Evolutionary conservation across 2,888 invertebrate species (phyloP).

Genomic region (Pherbina coryleti): DNA sequence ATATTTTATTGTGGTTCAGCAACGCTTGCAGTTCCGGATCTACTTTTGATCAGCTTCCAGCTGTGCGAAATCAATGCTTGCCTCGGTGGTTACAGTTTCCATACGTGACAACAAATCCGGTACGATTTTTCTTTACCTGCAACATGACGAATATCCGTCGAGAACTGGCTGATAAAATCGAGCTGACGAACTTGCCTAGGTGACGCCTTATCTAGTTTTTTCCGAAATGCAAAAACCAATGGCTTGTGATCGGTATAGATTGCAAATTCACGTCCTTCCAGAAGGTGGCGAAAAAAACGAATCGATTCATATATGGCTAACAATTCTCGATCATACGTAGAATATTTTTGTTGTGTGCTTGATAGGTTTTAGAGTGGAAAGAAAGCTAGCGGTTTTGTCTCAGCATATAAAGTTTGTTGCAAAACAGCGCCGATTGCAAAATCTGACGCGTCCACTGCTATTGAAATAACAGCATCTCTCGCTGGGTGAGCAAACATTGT

Average conservation of each 20-base stretch:
- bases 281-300: slow-evolving; percentile 33
- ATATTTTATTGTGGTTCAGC: background rate
- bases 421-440: slow-evolving; percentile 28
- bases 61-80: background rate
- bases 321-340: slow-evolving; percentile 54
- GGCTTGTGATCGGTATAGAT: slow-evolving; percentile 42
- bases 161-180: slow-evolving; percentile 44
- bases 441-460: slow-evolving; percentile 9
- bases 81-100: slow-evolving; percentile 6
- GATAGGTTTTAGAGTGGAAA: slow-evolving; percentile 61
- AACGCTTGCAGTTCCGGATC: background rate
- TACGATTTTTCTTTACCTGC: slow-evolving; percentile 27
- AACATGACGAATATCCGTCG: slow-evolving; percentile 40
- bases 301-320: slow-evolving; percentile 34
- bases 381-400: slow-evolving; percentile 62
- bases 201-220: slow-evolving; percentile 32
- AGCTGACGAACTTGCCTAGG: slow-evolving; percentile 29
- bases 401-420: slow-evolving; percentile 24
- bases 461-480: background rate
- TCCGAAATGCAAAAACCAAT: slow-evolving; percentile 19
- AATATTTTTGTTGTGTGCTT: slow-evolving; percentile 59
- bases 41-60: background rate
- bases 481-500: background rate
- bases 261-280: slow-evolving; percentile 29
- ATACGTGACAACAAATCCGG: slow-evolving; percentile 26